Conservation (phyloP, 2,797 vertebrate genomes). For the Cirrhinus molitorella region DNA sequence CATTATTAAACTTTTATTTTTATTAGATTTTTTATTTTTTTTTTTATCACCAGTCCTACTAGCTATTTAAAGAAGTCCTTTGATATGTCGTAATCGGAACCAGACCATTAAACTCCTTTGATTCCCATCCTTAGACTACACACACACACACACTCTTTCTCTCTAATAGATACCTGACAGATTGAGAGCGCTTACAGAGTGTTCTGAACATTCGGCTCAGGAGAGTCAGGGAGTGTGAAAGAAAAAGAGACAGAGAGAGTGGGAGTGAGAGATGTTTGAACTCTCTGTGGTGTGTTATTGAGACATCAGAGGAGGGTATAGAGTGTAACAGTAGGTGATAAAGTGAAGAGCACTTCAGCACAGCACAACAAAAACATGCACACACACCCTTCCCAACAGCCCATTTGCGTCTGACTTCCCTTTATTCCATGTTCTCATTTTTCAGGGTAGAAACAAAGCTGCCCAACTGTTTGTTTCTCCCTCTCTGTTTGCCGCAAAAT, state of each 20-base stretch:
- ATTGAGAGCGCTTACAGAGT: conserved; percentile 78
- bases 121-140: not conserved
- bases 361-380: conserved; percentile 35
- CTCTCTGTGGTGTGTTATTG: conserved; percentile 47
- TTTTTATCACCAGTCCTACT: not conserved
- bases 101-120: conserved; percentile 17
- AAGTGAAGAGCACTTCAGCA: conserved; percentile 41
- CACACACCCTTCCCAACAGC: conserved; percentile 9
- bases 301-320: conserved; percentile 37
- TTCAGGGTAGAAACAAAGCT: conserved; percentile 15
- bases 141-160: conserved; percentile 56
- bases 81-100: conserved; percentile 16
- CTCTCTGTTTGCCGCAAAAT: conserved; percentile 8
- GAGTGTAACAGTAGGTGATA: conserved; percentile 33
- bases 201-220: conserved; percentile 73
- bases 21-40: not conserved
- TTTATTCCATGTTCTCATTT: conserved; percentile 6
- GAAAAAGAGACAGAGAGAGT: conserved; percentile 14
- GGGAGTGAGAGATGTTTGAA: conserved; percentile 50
- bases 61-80: not conserved
- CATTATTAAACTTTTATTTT: not conserved
- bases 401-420: conserved; percentile 12
- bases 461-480: conserved; percentile 11
- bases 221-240: conserved; percentile 36
- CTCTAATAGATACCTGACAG: conserved; percentile 68